phyloP scores from a whole-genome alignment of 2,888 invertebrate species.

The Troilus luridus region DNA sequence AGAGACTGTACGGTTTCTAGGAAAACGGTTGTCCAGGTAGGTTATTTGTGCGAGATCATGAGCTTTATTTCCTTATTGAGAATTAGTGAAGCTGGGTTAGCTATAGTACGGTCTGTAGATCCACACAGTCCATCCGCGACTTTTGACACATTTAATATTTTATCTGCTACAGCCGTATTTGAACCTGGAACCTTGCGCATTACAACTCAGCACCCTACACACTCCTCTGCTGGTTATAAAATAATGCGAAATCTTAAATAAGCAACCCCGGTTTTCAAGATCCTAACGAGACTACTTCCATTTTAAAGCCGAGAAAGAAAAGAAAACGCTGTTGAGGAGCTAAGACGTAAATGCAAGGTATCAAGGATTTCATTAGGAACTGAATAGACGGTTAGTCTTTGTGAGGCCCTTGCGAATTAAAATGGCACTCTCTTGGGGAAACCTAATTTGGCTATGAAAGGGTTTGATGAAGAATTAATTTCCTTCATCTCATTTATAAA shows the following conservation, averaged over 20 bases:
- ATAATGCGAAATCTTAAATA: background rate
- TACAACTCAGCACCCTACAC: too few relatives aligned
- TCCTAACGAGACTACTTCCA: background rate
- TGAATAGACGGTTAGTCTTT: slow-evolving; percentile 42
- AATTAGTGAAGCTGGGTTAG: too few relatives aligned
- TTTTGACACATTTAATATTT: too few relatives aligned
- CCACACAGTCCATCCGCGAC: too few relatives aligned
- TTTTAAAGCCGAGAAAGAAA: background rate
- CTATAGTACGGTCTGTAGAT: too few relatives aligned
- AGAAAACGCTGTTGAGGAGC: background rate
- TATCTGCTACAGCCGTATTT: too few relatives aligned
- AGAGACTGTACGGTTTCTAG: too few relatives aligned
- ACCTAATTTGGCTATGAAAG: slow-evolving; percentile 30
- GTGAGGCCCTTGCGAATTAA: slow-evolving; percentile 5
- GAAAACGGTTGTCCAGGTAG: too few relatives aligned
- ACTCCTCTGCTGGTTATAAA: background rate
- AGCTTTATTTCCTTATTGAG: too few relatives aligned
- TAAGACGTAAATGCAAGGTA: slow-evolving; percentile 29
- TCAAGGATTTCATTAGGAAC: slow-evolving; percentile 43
- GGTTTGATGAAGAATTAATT: slow-evolving; percentile 31
- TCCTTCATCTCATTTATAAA: slow-evolving; percentile 27
- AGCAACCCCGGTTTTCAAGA: background rate
- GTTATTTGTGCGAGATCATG: too few relatives aligned
- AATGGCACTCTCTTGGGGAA: slow-evolving; percentile 30
- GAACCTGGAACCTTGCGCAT: too few relatives aligned